These are phyloP conservation scores for Phyllostomus hastatus DNA, from an alignment of 2,113 vertebrate species.

Conservation along the genomic window DNA sequence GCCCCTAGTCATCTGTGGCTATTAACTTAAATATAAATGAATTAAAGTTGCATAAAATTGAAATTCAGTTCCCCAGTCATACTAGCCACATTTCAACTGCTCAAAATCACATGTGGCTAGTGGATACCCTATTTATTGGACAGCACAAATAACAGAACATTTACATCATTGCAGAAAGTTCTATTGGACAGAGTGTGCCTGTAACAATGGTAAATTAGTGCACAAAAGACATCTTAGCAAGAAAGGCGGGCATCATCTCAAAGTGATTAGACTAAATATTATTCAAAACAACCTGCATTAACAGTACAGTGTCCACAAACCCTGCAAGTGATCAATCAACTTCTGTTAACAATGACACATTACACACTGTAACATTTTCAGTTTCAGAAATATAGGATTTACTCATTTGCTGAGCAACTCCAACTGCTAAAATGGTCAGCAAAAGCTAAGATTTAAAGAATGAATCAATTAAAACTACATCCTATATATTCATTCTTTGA, in stretches of 20 bases:
- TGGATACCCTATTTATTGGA: neutral
- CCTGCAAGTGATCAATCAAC: neutral
- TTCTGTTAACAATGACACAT: neutral
- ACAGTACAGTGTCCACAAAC: neutral
- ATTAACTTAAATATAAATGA: slow-evolving; percentile 41
- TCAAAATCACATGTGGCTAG: neutral
- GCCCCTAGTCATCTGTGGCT: neutral
- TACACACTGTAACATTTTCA: slow-evolving; percentile 10
- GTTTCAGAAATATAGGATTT: neutral
- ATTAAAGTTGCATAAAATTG: slow-evolving; percentile 42
- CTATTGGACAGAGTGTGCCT: neutral
- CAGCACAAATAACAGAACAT: neutral
- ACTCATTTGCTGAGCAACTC: slow-evolving; percentile 12
- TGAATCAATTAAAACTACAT: slow-evolving; percentile 16
- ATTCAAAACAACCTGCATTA: neutral
- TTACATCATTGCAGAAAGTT: neutral
- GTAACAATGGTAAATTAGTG: neutral
- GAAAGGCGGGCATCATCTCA: neutral
- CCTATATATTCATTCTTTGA: slow-evolving; percentile 7
- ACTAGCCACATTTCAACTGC: slow-evolving; percentile 5
- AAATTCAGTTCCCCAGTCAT: neutral
- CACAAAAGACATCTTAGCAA: neutral
- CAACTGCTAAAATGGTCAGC: neutral
- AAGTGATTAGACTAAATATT: slow-evolving; percentile 25
- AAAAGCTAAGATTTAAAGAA: slow-evolving; percentile 6